These are phyloP conservation scores for Anagyrus pseudococci DNA, from an alignment of 2,888 invertebrate genomes.

Conservation along the genomic window DNA sequence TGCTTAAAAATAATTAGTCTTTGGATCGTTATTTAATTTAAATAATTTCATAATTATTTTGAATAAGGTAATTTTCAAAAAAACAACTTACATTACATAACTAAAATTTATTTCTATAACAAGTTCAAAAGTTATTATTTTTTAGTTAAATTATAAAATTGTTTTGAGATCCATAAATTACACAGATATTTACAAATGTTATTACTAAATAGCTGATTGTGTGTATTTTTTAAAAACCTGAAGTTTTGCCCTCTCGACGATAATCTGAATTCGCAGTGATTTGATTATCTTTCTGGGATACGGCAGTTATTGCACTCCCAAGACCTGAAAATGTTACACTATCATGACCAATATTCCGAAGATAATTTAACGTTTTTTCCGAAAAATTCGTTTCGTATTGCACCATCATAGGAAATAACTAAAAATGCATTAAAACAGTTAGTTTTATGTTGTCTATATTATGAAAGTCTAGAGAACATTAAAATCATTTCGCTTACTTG, in stretches of 20 bases:
- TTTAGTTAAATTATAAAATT: no score
- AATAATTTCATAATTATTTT: no score
- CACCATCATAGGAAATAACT: slow-evolving; percentile 56
- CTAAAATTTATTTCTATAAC: no score
- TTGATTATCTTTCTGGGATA: slow-evolving; percentile 44
- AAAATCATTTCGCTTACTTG: slow-evolving; percentile 71
- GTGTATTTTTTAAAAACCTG: slow-evolving; percentile 20
- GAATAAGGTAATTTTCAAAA: no score
- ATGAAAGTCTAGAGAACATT: neutral
- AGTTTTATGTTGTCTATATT: neutral
- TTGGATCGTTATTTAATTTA: no score
- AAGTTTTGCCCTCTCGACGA: slow-evolving; percentile 50
- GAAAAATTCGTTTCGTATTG: slow-evolving; percentile 51
- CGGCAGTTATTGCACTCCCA: slow-evolving; percentile 56
- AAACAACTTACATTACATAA: no score
- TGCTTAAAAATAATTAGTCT: no score
- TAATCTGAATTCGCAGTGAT: slow-evolving; percentile 56
- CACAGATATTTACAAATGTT: no score
- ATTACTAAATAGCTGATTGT: no score
- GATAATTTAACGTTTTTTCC: slow-evolving; percentile 42
- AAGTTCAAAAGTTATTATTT: no score
- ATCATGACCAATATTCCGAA: slow-evolving; percentile 50
- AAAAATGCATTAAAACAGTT: slow-evolving; percentile 23
- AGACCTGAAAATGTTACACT: slow-evolving; percentile 49
- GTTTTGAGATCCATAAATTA: no score